Base-by-base conservation (phyloP, 2,888 invertebrate species). In the Phorcus lineatus region DNA sequence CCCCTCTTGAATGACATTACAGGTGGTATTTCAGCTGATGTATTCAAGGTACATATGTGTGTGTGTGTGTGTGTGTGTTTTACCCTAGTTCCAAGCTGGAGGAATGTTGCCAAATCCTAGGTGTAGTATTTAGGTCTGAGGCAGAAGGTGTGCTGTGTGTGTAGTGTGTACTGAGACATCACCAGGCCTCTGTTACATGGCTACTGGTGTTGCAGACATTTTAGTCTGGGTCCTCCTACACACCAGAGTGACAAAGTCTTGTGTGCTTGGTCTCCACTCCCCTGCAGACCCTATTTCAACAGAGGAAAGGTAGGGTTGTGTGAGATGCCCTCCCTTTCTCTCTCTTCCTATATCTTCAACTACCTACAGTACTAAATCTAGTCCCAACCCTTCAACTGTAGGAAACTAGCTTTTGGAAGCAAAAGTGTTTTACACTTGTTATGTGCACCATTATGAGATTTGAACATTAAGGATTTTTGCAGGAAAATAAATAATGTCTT, bases 271-370 rank as follows among this genome's bases (percentile, higher is more conserved):
- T 62, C 62, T 13, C 22, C 1, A 62, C 62, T 62, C 62, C 24
- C 28, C 62, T 47, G 4, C 47, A 47, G 47, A 47, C 47, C 13
- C 47, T 47, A 47, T 47, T 11, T 11, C 47, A 47, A 47, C 47
- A 47, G 47, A 47, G 11, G 47, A 47, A 62, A 62, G 62, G 62
- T 62, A 62, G 55, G 79, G 70, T 55, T 36, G 54, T 31, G 74
- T 40, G 55, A 74, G 66, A 78, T 78, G 24, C 28, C 11, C 70
- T 77, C 31, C 54, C 57, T 77, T 31, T 6, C 55, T 77, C 31
- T 54, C 53, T 55, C 52, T 77, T 40, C 36, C 0, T 57, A 17
- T 77, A 31, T 31, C 17, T 57, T 28, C 28, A 24, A 28, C 76
- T 76, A 22, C 17, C 55, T 28, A 9, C 24, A 28, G 28, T 52